These are phyloP conservation scores for Pseudomyrmex flavicornis DNA, from an alignment of 1,140 invertebrate species.

Conservation along the genomic window DNA sequence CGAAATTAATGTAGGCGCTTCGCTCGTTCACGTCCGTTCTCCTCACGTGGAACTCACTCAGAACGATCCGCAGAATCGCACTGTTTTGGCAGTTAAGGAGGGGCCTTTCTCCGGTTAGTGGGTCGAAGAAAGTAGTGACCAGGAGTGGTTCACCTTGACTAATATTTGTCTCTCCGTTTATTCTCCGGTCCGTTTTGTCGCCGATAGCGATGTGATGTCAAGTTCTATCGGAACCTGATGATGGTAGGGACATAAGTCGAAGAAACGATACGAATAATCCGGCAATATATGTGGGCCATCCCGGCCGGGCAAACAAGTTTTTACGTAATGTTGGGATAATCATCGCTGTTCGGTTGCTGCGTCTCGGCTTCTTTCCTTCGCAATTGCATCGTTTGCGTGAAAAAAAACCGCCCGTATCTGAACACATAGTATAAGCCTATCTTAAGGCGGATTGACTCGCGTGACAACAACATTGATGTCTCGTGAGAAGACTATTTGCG, in stretches of 20 bases:
- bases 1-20: slow-evolving; percentile 38
- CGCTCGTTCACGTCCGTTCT: neutral
- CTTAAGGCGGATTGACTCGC: slow-evolving; percentile 13
- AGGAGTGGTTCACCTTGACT: slow-evolving; percentile 83
- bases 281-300: slow-evolving; percentile 69
- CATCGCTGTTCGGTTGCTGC: slow-evolving; percentile 8
- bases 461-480: slow-evolving; percentile 20
- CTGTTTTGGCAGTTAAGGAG: slow-evolving; percentile 75
- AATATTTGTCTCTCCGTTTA: slow-evolving; percentile 75
- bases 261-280: neutral
- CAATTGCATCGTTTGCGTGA: neutral
- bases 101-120: slow-evolving; percentile 83
- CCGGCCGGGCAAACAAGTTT: slow-evolving; percentile 72
- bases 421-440: neutral
- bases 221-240: slow-evolving; percentile 19
- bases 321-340: slow-evolving; percentile 74
- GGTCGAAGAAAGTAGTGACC: slow-evolving; percentile 83
- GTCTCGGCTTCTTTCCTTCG: neutral
- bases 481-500: neutral
- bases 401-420: neutral
- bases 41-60: slow-evolving; percentile 6
- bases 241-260: slow-evolving; percentile 2
- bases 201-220: slow-evolving; percentile 31
- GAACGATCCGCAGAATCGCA: slow-evolving; percentile 44
- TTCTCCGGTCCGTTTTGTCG: neutral